Base-by-base conservation (phyloP, 1,140 invertebrate genomes). In the Drosophila azteca region DNA sequence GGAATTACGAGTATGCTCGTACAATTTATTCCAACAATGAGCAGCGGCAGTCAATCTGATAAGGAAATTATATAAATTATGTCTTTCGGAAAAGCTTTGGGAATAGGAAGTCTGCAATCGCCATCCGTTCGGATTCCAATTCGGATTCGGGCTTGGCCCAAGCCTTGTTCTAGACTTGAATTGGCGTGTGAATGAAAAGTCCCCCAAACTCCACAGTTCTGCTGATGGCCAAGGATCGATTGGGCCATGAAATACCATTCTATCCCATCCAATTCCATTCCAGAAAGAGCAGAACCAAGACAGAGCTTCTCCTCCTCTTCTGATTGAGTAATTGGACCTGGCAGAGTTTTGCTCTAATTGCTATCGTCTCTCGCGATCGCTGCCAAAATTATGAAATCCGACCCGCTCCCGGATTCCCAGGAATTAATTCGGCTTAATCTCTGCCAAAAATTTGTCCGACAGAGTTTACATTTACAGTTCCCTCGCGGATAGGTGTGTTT, bases 61-160 rank as follows among this genome's bases (percentile, higher is more conserved):
- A 81, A 87, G 60, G 64, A 85, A 85, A 85, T 85, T 85, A 85
- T 81, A 85, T 85, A 85, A 87, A 85, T 78, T 87, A 72, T 80
- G 65, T 69, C 53, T 61, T 52, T 80, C 58, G 72, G 73, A 84
- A 77, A 67, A 79, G 75, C 67, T 71, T 57, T 70, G 48, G 43
- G 66, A 44, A n/a, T 13, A 85, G 81, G 81, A 85, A 85, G 81
- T 85, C 73, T 59, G 58, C 81, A 85, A 85, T 85, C 68, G 68
- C 55, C 73, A 65, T 73, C 62, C 76, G 62, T 48, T 69, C 65
- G 62, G 50, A 67, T 39, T 65, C 35, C 44, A 20, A 53, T 41
- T 63, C 62, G 65, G 50, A 68, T 53, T 65, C 45, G 55, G 45
- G 55, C 24, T 15, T 54, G 26, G 60, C 35, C 35, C 0, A 4